Evolutionary conservation across 2,888 invertebrate species (phyloP), one percentile per base, ranked within the genome.

Genomic region (Horisme vitalbata): DNA sequence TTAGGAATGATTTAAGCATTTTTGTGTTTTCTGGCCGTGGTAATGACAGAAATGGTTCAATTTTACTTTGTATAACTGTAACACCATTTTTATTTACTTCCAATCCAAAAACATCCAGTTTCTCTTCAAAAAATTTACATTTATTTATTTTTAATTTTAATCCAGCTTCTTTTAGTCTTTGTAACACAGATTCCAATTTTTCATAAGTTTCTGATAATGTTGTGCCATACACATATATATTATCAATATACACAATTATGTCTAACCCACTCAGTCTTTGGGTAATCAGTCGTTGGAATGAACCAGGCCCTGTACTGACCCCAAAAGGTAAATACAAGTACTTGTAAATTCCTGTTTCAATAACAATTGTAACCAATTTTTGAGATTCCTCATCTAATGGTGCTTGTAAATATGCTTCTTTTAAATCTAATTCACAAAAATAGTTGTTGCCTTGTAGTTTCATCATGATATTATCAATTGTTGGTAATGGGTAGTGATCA

Each of bases 401-500:
- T 3, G 24, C 37, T 7, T 18, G 10, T 11, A 28, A 10, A 4
- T 26, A 10, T 5, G 26, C 26, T n/a, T 28, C 28, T 28, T 28
- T 28, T 2, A 28, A 7, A 7, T 28, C 28, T 7, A 13, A 13
- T 13, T 44, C 39, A 18, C 36, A 45, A 12, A 23, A 45, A 10
- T 41, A 50, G 15, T 41, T 37, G 8, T 36, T 31, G 18, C 9
- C 12, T 28, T 7, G 11, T 6, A 28, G 13, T 12, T 12, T 12
- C 2, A 12, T 21, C 2, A 41, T 27, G 20, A 37, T 27, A 4
- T 18, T 9, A 1, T 41, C 39, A 26, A 41, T 20, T 20, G 36
- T 45, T 7, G 51, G 51, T 6, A 52, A 10, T 0, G 46, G 51
- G 9, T 39, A 52, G 13, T 47, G 47, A 38, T 47, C 38, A 10